Base-by-base conservation (phyloP, 2,888 invertebrate species). In the Ephialtes manifestator region DNA sequence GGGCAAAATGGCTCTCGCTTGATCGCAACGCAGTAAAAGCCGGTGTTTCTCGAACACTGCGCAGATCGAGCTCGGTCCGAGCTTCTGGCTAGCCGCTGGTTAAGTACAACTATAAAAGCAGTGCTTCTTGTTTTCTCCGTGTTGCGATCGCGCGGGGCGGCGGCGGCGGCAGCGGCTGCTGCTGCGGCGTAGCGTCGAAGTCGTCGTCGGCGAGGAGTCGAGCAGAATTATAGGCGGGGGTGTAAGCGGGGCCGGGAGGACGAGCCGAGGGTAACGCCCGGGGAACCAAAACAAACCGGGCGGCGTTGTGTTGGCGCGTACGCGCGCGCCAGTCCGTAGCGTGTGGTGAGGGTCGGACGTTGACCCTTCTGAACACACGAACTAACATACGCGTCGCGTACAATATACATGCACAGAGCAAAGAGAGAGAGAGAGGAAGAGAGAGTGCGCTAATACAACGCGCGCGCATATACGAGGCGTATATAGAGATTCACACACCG, bases 201-300 rank as follows among this genome's bases (percentile, higher is more conserved):
- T 39, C 39, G 39, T 39, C 63, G 35, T 63, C 63, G 63, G n/a
- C 65, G 63, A 63, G 63, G 65, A 65, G 65, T 39, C 65, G 55
- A 75, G 35, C 76, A n/a, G 78, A 68, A 60, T 18, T 28, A 53
- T 51, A 53, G 78, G 51, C 78, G 68, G 74, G 81, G 71, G 74
- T 48, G 76, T 43, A n/a, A 75, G 81, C 24, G 68, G 83, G 70
- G 67, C 58, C 85, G 89, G 89, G 89, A 90, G 88, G 89, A 71
- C 55, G 76, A 82, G 65, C 85, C 89, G 92, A 93, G 88, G 93
- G 92, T 93, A 94, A 94, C 93, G 93, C 93, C 94, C 93, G 94
- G 93, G 92, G 94, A 94, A 94, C 94, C 94, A 94, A 94, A 94
- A 93, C 94, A 94, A 94, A 94, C 94, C 92, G 91, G 88, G 89